A percentile compares a stretch with the other conserved stretches of the same genome.
phyloP scores from a whole-genome alignment of 2,113 vertebrate genomes.

The Picathartes gymnocephalus region DNA sequence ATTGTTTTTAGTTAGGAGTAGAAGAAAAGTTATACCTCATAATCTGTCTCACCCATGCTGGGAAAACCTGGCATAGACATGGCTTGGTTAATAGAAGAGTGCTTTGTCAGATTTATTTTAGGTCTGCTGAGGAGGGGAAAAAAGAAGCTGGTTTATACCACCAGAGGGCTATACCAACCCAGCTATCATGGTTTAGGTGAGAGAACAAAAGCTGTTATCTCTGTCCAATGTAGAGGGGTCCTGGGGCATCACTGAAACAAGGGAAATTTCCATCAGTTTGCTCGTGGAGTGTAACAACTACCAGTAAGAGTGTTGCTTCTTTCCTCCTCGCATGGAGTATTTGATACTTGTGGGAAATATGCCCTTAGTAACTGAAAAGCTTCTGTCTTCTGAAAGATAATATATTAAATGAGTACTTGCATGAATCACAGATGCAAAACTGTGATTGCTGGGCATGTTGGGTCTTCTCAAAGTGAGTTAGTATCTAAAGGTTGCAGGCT shows the following conservation, averaged over 20 bases:
- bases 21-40: background rate
- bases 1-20: background rate
- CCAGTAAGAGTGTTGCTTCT: background rate
- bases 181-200: background rate
- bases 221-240: background rate
- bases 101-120: background rate
- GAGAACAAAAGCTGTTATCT: background rate
- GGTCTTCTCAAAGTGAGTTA: constrained; percentile 8
- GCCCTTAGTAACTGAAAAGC: background rate
- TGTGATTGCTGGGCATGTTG: constrained; percentile 16
- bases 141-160: background rate
- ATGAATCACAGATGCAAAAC: constrained; percentile 11
- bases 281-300: background rate
- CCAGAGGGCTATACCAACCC: constrained; percentile 2
- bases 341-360: constrained; percentile 2
- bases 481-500: background rate
- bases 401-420: background rate
- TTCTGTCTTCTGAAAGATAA: background rate
- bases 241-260: background rate
- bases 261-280: background rate
- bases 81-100: background rate
- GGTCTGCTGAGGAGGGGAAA: background rate
- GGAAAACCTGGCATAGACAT: background rate
- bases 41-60: background rate
- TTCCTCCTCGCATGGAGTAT: background rate